Percentiles rank a stretch among this genome's conserved stretches.
These are phyloP conservation scores for Onychomys leucogaster DNA, from an alignment of 2,797 vertebrate species.

Conservation along the genomic window DNA sequence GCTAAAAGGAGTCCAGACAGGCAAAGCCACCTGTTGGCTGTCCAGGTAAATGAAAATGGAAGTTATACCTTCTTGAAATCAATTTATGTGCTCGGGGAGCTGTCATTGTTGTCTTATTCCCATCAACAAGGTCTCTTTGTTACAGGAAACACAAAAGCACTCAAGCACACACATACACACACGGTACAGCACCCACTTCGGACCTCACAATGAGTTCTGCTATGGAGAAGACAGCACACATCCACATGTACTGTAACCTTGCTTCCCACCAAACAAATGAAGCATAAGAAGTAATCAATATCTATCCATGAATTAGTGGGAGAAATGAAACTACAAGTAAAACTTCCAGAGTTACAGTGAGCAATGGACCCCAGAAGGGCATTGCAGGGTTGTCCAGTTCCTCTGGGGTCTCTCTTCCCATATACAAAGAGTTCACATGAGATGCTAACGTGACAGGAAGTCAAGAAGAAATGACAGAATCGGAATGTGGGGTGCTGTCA, in stretches of 20 bases:
- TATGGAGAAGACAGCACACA: background rate
- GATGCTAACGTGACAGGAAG: background rate
- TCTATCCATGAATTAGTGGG: slow-evolving; percentile 38
- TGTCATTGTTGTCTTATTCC: background rate
- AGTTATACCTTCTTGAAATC: background rate
- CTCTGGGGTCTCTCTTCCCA: background rate
- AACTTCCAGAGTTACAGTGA: slow-evolving; percentile 23
- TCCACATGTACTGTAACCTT: background rate
- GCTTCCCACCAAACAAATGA: slow-evolving; percentile 21
- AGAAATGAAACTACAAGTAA: slow-evolving; percentile 28
- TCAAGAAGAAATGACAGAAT: background rate
- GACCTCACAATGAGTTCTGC: background rate
- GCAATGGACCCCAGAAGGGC: background rate
- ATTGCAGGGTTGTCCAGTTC: background rate
- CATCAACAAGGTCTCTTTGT: background rate
- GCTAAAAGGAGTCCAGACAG: background rate
- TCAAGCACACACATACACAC: background rate
- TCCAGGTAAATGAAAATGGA: background rate
- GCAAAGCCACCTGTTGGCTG: background rate
- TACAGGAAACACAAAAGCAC: background rate
- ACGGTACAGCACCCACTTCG: background rate
- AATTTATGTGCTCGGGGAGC: background rate
- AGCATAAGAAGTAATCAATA: background rate
- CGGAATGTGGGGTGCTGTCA: background rate
- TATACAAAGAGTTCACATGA: background rate